Conservation (phyloP, 2,888 invertebrate species). For the Drosophila niveifrons region DNA sequence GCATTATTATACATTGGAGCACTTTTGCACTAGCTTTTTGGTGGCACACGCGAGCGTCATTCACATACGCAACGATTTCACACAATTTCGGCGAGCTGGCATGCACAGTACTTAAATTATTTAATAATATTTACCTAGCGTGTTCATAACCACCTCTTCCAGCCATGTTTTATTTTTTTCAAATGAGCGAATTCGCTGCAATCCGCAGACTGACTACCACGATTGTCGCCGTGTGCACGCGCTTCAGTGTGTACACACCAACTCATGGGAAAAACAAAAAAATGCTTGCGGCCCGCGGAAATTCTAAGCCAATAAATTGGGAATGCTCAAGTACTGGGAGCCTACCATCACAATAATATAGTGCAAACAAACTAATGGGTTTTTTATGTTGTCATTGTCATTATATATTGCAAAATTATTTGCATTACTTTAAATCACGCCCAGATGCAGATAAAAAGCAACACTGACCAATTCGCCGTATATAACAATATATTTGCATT, state of each 20-base stretch:
- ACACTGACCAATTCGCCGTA: conserved; percentile 62
- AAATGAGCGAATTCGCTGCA: conserved; percentile 83
- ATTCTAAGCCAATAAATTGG: conserved; percentile 25
- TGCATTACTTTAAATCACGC: not conserved
- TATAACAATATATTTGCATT: not conserved
- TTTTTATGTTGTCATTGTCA: not conserved
- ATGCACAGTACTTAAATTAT: conserved; percentile 60
- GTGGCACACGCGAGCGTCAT: conserved; percentile 32
- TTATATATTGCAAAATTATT: not conserved
- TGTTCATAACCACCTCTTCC: conserved; percentile 94
- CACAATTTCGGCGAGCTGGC: conserved; percentile 43
- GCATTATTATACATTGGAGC: conserved; percentile 67
- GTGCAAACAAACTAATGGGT: not conserved
- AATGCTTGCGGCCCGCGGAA: conserved; percentile 24
- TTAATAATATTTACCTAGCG: conserved; percentile 89
- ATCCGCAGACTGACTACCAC: conserved; percentile 64
- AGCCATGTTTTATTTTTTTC: conserved; percentile 91
- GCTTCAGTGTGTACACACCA: conserved; percentile 67
- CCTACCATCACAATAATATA: not conserved
- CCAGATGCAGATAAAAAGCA: conserved; percentile 32
- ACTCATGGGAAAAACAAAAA: not conserved
- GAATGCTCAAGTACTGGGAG: not conserved
- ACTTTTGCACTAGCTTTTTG: conserved; percentile 43
- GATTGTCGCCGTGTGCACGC: conserved; percentile 60
- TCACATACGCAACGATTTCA: conserved; percentile 33